Evolutionary conservation across 1,140 invertebrate species (phyloP).

Genomic region (Octopus sinensis): DNA sequence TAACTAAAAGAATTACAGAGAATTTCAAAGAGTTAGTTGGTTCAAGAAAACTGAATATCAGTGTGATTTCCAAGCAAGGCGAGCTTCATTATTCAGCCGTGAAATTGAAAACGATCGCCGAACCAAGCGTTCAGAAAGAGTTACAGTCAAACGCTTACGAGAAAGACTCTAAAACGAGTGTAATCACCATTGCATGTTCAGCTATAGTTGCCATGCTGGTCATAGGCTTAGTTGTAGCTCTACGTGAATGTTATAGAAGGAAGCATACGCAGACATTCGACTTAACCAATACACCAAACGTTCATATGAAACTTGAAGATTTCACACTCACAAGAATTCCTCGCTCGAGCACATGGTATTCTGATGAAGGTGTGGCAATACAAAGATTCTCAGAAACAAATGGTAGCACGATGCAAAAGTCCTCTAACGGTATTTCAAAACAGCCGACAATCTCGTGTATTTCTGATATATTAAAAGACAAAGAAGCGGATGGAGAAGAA

Average conservation of each 20-base stretch:
- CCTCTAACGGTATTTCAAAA: background rate
- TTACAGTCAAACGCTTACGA: background rate
- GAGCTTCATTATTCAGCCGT: background rate
- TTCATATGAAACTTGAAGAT: slow-evolving; percentile 36
- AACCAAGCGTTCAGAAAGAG: no score
- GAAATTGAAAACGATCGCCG: background rate
- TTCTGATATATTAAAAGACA: slow-evolving; percentile 3
- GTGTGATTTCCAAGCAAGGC: background rate
- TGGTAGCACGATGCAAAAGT: background rate
- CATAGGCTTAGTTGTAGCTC: slow-evolving; percentile 27
- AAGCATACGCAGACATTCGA: slow-evolving; percentile 32
- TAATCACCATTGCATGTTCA: slow-evolving; percentile 35
- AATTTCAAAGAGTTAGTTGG: background rate
- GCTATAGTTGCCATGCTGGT: slow-evolving; percentile 28
- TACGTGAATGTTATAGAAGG: slow-evolving; percentile 32
- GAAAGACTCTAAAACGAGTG: slow-evolving; percentile 32
- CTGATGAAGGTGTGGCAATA: slow-evolving; percentile 13
- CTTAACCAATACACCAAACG: slow-evolving; percentile 32
- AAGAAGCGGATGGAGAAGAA: background rate
- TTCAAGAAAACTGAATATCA: background rate
- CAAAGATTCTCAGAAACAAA: slow-evolving; percentile 2
- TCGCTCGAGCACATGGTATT: slow-evolving; percentile 28
- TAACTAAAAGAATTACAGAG: background rate
- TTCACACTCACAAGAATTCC: slow-evolving; percentile 36
- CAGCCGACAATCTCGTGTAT: background rate